Percentiles rank a stretch among this genome's conserved stretches.
These are phyloP conservation scores for Sebastes vulpes DNA, from an alignment of 2,797 vertebrate species.

Conservation along the genomic window DNA sequence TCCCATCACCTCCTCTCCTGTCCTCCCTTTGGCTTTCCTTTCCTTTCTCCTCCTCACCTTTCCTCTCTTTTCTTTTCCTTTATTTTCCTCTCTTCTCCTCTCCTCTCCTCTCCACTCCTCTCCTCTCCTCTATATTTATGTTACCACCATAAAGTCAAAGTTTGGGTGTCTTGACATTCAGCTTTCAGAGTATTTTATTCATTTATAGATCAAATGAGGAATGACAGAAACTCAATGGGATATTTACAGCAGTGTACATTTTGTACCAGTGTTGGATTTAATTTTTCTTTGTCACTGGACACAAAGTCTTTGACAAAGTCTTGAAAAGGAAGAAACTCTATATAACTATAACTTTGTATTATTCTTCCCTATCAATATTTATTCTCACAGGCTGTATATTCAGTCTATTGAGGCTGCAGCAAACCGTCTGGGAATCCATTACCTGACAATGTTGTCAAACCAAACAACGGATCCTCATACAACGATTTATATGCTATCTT, in stretches of 20 bases:
- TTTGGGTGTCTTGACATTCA: constrained; percentile 5
- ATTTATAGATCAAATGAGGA: constrained; percentile 9
- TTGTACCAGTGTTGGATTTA: neutral
- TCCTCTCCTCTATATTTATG: neutral
- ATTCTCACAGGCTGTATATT: constrained; percentile 12
- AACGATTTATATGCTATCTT: neutral
- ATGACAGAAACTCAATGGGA: constrained; percentile 21
- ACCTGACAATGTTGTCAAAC: constrained; percentile 18
- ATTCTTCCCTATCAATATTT: neutral
- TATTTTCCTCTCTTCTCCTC: neutral
- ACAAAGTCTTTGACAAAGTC: neutral
- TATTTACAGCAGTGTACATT: constrained; percentile 10
- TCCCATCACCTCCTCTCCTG: neutral
- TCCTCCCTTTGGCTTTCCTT: neutral
- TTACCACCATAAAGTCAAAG: neutral
- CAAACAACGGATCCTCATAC: neutral
- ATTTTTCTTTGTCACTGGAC: neutral
- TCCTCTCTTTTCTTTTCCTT: neutral
- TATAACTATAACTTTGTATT: neutral
- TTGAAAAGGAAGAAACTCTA: neutral
- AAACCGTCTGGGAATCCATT: neutral
- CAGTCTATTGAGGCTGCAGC: neutral
- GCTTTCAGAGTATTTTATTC: constrained; percentile 11
- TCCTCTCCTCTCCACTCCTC: neutral
- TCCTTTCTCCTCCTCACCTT: no score